These are phyloP conservation scores for Apomyelois bistriatella DNA, from an alignment of 2,888 invertebrate genomes.

Conservation along the genomic window DNA sequence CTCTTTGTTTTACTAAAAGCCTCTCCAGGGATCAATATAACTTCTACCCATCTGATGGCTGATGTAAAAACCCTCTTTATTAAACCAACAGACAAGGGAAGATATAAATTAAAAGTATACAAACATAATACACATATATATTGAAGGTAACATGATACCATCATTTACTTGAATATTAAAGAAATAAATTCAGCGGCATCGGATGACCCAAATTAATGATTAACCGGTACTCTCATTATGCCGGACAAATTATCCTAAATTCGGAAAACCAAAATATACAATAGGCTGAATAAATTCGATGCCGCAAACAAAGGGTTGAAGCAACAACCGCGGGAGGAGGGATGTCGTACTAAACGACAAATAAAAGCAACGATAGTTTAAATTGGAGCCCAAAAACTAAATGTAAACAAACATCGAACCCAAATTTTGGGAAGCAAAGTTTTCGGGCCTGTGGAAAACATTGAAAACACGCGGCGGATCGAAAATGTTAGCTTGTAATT, in stretches of 20 bases:
- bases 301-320: conserved; percentile 63
- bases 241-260: conserved; percentile 58
- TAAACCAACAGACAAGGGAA: not conserved
- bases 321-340: conserved; percentile 54
- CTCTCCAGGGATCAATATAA: conserved; percentile 2
- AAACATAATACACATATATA: conserved; percentile 23
- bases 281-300: conserved; percentile 50
- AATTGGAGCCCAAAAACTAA: conserved; percentile 74
- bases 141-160: conserved; percentile 32
- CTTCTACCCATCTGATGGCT: not conserved
- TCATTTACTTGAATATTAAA: conserved; percentile 54
- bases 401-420: conserved; percentile 66
- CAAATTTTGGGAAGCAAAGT: conserved; percentile 52
- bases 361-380: conserved; percentile 75
- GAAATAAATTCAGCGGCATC: conserved; percentile 50
- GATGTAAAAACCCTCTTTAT: conserved; percentile 1
- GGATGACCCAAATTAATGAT: conserved; percentile 67
- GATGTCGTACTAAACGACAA: conserved; percentile 74
- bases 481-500: conserved; percentile 54
- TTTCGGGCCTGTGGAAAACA: conserved; percentile 61
- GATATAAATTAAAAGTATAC: conserved; percentile 15
- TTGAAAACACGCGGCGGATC: conserved; percentile 57
- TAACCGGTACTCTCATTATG: conserved; percentile 60
- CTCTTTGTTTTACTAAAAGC: conserved; percentile 11
- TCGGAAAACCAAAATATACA: conserved; percentile 51